These are phyloP conservation scores for Heterohyrax brucei DNA, from an alignment of 2,797 vertebrate species.

Conservation along the genomic window DNA sequence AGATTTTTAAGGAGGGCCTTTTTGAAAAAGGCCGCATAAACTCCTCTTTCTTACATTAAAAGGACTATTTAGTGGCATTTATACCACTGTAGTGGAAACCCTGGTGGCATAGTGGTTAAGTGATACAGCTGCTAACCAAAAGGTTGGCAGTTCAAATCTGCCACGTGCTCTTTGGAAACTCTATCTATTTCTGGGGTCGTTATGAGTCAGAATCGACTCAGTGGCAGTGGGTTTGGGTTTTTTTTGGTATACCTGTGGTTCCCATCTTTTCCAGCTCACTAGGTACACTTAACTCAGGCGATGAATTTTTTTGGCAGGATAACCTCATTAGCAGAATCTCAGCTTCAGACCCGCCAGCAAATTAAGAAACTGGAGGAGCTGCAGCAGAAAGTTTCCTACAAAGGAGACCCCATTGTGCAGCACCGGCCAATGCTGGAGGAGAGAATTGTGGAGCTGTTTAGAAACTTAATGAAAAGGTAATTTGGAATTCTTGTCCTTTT, in stretches of 20 bases:
- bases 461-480: slow-evolving; percentile 99
- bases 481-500: background rate
- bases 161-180: no score
- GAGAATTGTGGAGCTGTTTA: slow-evolving; percentile 97
- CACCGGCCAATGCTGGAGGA: slow-evolving; percentile 98
- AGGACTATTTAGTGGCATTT: fast-evolving
- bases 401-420: slow-evolving; percentile 98
- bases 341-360: slow-evolving; percentile 99
- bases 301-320: slow-evolving; percentile 92
- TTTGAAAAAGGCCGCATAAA: background rate
- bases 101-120: no score
- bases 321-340: slow-evolving; percentile 98
- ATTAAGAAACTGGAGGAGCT: slow-evolving; percentile 99
- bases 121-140: no score
- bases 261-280: background rate
- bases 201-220: no score
- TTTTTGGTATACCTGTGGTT: background rate
- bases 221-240: no score
- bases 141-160: no score
- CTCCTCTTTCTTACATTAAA: background rate
- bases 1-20: slow-evolving; percentile 31
- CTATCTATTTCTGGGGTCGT: no score
- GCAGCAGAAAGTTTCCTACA: slow-evolving; percentile 99
- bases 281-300: background rate
- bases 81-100: background rate